A percentile compares a stretch with the other conserved stretches of the same genome.
phyloP scores from a whole-genome alignment of 2,113 vertebrate genomes.

The Artemisiospiza belli region DNA sequence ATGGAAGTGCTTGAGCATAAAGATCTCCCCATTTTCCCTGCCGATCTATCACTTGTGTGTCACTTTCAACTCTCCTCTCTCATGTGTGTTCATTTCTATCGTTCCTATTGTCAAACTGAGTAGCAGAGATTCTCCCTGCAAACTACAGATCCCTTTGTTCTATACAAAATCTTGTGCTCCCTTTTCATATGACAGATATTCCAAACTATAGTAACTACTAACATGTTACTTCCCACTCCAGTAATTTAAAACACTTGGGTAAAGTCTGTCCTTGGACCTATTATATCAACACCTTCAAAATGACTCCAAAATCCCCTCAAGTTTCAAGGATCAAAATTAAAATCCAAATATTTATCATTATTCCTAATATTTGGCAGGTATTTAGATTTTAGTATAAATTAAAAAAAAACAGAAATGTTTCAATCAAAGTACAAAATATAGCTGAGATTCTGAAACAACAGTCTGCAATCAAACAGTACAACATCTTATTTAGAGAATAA shows the following conservation, averaged over 20 bases:
- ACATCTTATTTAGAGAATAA: not conserved
- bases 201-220: not conserved
- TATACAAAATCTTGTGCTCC: not conserved
- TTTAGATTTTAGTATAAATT: not conserved
- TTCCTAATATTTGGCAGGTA: not conserved
- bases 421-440: not conserved
- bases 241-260: not conserved
- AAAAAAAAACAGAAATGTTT: not conserved
- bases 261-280: not conserved
- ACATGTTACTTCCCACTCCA: not conserved
- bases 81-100: not conserved
- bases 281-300: not conserved
- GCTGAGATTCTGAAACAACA: not conserved
- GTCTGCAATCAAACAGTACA: not conserved
- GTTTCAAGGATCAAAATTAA: not conserved
- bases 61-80: not conserved
- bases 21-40: not conserved
- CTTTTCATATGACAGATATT: not conserved
- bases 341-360: not conserved
- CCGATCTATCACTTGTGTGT: not conserved
- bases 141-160: not conserved
- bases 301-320: not conserved
- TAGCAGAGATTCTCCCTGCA: not conserved
- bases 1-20: not conserved
- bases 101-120: not conserved